phyloP scores from a whole-genome alignment of 2,797 vertebrate genomes.

The Arrhamphus sclerolepis region DNA sequence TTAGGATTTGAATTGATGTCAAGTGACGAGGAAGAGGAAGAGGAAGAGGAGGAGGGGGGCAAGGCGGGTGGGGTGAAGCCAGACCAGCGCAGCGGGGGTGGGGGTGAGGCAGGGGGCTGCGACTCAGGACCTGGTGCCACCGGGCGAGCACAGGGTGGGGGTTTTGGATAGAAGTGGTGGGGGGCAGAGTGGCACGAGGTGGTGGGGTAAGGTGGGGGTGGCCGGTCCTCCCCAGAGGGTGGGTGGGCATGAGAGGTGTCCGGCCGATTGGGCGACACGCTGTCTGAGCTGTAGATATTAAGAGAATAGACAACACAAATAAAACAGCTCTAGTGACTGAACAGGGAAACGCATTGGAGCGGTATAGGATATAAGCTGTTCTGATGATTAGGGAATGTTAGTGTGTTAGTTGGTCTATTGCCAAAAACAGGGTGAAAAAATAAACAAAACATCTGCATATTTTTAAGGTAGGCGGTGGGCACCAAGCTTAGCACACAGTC shows the following conservation, averaged over 20 bases:
- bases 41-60: slow-evolving; percentile 78
- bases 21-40: slow-evolving; percentile 82
- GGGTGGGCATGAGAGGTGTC: slow-evolving; percentile 86
- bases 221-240: slow-evolving; percentile 82
- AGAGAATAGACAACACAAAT: slow-evolving; percentile 83
- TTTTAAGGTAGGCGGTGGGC: slow-evolving; percentile 61
- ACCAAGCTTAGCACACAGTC: slow-evolving; percentile 74
- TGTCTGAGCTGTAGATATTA: slow-evolving; percentile 88
- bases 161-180: slow-evolving; percentile 82
- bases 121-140: slow-evolving; percentile 84
- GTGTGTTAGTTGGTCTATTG: slow-evolving; percentile 58
- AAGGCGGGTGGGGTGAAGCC: slow-evolving; percentile 82
- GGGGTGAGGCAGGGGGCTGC: slow-evolving; percentile 80
- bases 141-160: slow-evolving; percentile 81
- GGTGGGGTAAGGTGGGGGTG: slow-evolving; percentile 82
- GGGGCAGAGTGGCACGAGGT: slow-evolving; percentile 75
- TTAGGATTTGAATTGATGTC: slow-evolving; percentile 87
- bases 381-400: slow-evolving; percentile 59
- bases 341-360: slow-evolving; percentile 69
- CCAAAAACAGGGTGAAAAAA: slow-evolving; percentile 50
- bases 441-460: slow-evolving; percentile 38
- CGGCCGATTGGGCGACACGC: slow-evolving; percentile 86
- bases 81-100: slow-evolving; percentile 80
- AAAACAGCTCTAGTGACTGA: slow-evolving; percentile 82
- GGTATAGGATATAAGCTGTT: slow-evolving; percentile 62